phyloP scores from a whole-genome alignment of 1,140 invertebrate genomes.

The Eueides isabella region DNA sequence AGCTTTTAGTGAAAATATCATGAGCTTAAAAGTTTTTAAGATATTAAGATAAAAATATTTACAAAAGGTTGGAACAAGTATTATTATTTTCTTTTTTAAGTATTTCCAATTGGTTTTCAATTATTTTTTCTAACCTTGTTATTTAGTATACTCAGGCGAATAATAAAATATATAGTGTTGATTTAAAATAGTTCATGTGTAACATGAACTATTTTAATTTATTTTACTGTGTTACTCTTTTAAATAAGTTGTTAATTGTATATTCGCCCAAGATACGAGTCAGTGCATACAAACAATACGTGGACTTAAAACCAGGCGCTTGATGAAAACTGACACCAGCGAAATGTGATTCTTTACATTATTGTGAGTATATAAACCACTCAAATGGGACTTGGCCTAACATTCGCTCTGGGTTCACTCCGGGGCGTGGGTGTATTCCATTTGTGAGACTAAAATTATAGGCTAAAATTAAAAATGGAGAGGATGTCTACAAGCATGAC shows the following conservation, averaged over 20 bases:
- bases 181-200: too few relatives aligned
- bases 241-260: background rate
- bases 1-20: too few relatives aligned
- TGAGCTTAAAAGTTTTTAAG: too few relatives aligned
- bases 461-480: slow-evolving; percentile 74
- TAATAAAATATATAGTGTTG: too few relatives aligned
- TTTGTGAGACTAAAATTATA: slow-evolving; percentile 43
- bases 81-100: too few relatives aligned
- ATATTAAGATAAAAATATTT: too few relatives aligned
- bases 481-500: slow-evolving; percentile 81
- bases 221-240: background rate
- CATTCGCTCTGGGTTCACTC: slow-evolving; percentile 72
- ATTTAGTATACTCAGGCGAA: too few relatives aligned
- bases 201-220: background rate
- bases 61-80: too few relatives aligned
- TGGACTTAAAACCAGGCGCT: slow-evolving; percentile 58
- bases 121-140: too few relatives aligned
- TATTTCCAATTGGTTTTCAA: too few relatives aligned
- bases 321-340: slow-evolving; percentile 61
- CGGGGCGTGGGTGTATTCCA: slow-evolving; percentile 56
- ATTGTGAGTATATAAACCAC: slow-evolving; percentile 61
- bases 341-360: slow-evolving; percentile 57
- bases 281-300: slow-evolving; percentile 57
- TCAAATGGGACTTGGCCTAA: slow-evolving; percentile 35
- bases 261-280: slow-evolving; percentile 17